phyloP scores from a whole-genome alignment of 1,140 invertebrate species.

The Platyura marginata region DNA sequence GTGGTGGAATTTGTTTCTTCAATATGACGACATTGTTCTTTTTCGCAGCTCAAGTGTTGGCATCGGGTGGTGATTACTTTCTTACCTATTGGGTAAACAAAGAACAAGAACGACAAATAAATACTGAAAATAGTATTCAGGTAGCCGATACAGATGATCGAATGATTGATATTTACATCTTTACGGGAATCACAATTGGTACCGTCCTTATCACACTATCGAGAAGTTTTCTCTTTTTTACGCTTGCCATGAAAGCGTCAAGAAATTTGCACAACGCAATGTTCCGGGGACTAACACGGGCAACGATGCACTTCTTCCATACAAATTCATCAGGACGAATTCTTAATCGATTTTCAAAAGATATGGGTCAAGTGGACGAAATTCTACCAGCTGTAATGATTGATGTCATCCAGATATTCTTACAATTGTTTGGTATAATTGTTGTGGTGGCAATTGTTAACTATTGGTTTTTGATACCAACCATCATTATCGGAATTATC shows the following conservation, averaged over 20 bases:
- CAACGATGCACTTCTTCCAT: constrained; percentile 38
- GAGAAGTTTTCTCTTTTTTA: constrained; percentile 43
- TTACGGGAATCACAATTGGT: constrained; percentile 35
- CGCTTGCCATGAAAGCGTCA: constrained; percentile 47
- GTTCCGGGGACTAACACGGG: constrained; percentile 26
- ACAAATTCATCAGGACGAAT: constrained; percentile 42
- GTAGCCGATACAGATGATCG: neutral
- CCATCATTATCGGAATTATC: constrained; percentile 41
- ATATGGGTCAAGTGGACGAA: constrained; percentile 64
- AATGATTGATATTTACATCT: constrained; percentile 13
- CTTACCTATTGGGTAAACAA: constrained; percentile 35
- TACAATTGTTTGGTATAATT: constrained; percentile 54
- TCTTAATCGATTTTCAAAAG: constrained; percentile 54
- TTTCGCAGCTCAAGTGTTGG: constrained; percentile 36
- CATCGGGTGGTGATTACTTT: constrained; percentile 48
- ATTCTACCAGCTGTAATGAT: constrained; percentile 54
- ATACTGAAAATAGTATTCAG: no score
- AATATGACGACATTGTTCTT: constrained; percentile 30
- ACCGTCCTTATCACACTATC: constrained; percentile 36
- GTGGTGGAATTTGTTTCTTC: constrained; percentile 28
- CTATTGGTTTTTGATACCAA: constrained; percentile 52
- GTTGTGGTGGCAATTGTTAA: constrained; percentile 55
- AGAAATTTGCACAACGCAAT: constrained; percentile 28
- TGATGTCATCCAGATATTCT: constrained; percentile 52
- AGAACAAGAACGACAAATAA: constrained; percentile 6